Conservation (phyloP, 2,113 vertebrate genomes). For the Gallinago undulata region DNA sequence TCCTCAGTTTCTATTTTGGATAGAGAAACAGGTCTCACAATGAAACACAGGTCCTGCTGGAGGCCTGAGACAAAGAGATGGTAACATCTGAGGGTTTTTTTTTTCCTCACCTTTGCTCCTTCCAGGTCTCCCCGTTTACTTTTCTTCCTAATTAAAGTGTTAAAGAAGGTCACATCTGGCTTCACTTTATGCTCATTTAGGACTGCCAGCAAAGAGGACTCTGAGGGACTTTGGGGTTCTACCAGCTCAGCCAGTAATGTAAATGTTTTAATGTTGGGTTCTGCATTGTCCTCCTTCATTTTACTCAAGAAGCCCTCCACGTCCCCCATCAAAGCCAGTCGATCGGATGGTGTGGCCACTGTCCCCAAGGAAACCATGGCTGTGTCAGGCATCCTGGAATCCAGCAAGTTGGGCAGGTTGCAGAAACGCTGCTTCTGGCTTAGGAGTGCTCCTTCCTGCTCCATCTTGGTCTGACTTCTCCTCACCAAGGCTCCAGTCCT, state of each 20-base stretch:
- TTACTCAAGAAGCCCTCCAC: slow-evolving; percentile 84
- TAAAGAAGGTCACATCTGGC: slow-evolving; percentile 87
- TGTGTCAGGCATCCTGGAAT: slow-evolving; percentile 24
- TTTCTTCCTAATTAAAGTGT: slow-evolving; percentile 82
- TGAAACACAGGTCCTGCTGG: not conserved
- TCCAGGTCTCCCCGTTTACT: slow-evolving; percentile 80
- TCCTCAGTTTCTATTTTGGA: not conserved
- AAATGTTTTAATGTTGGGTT: slow-evolving; percentile 84
- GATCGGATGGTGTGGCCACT: slow-evolving; percentile 64
- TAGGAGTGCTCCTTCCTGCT: not conserved
- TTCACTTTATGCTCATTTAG: slow-evolving; percentile 77
- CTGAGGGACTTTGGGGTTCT: slow-evolving; percentile 68
- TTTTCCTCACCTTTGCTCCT: slow-evolving; percentile 83
- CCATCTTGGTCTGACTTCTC: not conserved
- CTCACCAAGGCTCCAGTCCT: not conserved
- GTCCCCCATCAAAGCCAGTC: slow-evolving; percentile 87
- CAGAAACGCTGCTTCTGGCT: not conserved
- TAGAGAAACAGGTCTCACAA: not conserved
- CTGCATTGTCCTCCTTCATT: slow-evolving; percentile 78
- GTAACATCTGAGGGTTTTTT: not conserved
- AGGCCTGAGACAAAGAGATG: not conserved
- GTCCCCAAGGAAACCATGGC: slow-evolving; percentile 79
- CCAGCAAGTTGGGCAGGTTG: slow-evolving; percentile 81
- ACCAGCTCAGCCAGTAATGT: slow-evolving; percentile 85
- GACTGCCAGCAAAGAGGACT: slow-evolving; percentile 75